Evolutionary conservation across 2,113 vertebrate species (phyloP).

Genomic region (Ophthalmolycus amberensis): DNA sequence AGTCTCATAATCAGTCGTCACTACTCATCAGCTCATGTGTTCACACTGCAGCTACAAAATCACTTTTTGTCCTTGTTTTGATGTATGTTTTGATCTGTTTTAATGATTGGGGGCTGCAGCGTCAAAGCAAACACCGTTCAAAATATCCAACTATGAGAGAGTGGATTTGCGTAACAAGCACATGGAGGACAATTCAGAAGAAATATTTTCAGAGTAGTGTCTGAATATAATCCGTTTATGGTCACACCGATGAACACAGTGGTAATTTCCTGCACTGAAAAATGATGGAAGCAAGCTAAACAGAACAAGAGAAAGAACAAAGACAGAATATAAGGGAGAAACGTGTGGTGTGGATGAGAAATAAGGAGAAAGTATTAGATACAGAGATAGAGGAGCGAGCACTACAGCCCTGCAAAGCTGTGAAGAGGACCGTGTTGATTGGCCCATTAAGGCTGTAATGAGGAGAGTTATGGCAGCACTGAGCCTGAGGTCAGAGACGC

Average conservation of each 20-base stretch:
- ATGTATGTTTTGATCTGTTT: neutral
- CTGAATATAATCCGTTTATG: neutral
- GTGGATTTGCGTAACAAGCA: neutral
- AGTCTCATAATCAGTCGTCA: neutral
- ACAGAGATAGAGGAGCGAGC: neutral
- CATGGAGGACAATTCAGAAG: neutral
- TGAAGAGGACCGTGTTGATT: constrained; percentile 41
- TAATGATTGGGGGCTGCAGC: neutral
- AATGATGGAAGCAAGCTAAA: neutral
- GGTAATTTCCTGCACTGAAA: neutral
- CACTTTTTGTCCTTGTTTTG: neutral
- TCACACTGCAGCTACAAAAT: neutral
- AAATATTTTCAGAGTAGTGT: neutral
- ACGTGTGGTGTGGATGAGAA: constrained; percentile 2
- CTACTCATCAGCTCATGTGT: neutral
- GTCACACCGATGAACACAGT: neutral
- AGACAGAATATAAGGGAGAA: neutral
- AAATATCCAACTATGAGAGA: neutral
- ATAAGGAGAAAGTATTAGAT: neutral
- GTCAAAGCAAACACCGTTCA: neutral
- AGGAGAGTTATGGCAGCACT: constrained; percentile 59
- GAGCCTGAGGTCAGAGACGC: constrained; percentile 49
- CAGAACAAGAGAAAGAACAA: neutral
- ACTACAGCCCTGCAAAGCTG: constrained; percentile 19
- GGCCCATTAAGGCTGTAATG: constrained; percentile 66